Evolutionary conservation across 2,797 vertebrate species (phyloP), one percentile per base, ranked within the genome.

Genomic region (Alosa sapidissima): DNA sequence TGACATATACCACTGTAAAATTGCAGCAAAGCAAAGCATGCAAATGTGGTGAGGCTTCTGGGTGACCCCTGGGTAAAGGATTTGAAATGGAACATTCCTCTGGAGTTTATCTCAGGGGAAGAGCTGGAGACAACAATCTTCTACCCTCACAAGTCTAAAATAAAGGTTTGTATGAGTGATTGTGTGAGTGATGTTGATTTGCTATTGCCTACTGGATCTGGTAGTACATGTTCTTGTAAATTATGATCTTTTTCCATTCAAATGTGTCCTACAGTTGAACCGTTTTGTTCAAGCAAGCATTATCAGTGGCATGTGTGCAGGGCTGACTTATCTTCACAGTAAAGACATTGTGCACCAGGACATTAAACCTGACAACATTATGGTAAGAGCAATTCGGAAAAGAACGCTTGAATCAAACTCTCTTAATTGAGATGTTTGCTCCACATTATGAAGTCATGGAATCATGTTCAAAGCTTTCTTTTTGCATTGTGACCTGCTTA

Each of bases 361-460:
- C 86, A 94, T 96, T 62, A 96, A 96, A 87, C 95, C 95, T 81
- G 95, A 96, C 72, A 96, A 95, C 88, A 93, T 96, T 88, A 96
- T 96, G 95, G 94, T 95, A 88, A 93, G 94, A 83, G 3, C 16
- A 41, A 51, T 52, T 28, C 45, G 24, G 14, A 75, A 0, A 28
- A 81, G 11, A 14, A 81, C 13, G 0, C 6, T 41, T 2, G 41
- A 41, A 41, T 41, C 41, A 4, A 41, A 41, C 41, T 41, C 41
- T 41, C 41, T 28, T 28, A 41, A 41, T 41, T 41, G 41, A 41
- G 41, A 41, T 51, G 54, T 52, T 82, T 54, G 41, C 41, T 41
- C 41, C 41, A 41, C 48, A 51, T 28, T 45, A 24, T 24, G 41
- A 41, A 41, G 41, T 41, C 41, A 41, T 41, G 41, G 41, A 41